These are phyloP conservation scores for Himalopsyche phryganea DNA, from an alignment of 1,140 invertebrate genomes.

Conservation along the genomic window DNA sequence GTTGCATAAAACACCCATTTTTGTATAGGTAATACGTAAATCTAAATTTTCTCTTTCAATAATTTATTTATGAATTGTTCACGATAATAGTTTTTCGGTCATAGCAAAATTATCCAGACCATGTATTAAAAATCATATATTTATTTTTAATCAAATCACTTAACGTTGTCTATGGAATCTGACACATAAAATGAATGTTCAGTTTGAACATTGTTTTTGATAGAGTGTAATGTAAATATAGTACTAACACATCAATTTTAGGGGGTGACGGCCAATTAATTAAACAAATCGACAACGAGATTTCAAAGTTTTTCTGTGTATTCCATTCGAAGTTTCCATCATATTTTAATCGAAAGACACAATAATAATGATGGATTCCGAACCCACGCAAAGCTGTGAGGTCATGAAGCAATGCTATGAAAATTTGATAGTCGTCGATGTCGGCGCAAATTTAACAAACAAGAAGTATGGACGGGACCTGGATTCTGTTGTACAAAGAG, in stretches of 20 bases:
- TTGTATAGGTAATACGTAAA: too few species aligned
- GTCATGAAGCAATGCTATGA: conserved; percentile 55
- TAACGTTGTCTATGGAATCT: neutral
- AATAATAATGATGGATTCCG: conserved; percentile 15
- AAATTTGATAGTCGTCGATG: conserved; percentile 88
- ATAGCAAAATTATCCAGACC: too few species aligned
- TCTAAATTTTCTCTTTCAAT: too few species aligned
- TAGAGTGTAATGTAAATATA: conserved; percentile 26
- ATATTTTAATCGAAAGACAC: neutral
- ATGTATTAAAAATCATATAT: too few species aligned
- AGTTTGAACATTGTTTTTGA: conserved; percentile 9
- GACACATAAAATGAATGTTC: too few species aligned
- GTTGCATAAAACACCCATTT: too few species aligned
- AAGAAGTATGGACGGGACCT: conserved; percentile 91
- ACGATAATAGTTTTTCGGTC: too few species aligned
- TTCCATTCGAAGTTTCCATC: neutral
- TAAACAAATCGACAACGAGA: neutral
- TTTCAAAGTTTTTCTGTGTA: neutral
- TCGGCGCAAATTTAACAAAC: conserved; percentile 92
- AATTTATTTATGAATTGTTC: too few species aligned
- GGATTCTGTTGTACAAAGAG: conserved; percentile 87
- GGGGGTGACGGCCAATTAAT: conserved; percentile 22
- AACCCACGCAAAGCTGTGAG: conserved; percentile 25
- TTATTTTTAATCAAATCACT: too few species aligned
- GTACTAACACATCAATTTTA: conserved; percentile 12